Percentiles rank a stretch among this genome's conserved stretches.
phyloP scores from a whole-genome alignment of 1,140 invertebrate species.

The Metaphire vulgaris region DNA sequence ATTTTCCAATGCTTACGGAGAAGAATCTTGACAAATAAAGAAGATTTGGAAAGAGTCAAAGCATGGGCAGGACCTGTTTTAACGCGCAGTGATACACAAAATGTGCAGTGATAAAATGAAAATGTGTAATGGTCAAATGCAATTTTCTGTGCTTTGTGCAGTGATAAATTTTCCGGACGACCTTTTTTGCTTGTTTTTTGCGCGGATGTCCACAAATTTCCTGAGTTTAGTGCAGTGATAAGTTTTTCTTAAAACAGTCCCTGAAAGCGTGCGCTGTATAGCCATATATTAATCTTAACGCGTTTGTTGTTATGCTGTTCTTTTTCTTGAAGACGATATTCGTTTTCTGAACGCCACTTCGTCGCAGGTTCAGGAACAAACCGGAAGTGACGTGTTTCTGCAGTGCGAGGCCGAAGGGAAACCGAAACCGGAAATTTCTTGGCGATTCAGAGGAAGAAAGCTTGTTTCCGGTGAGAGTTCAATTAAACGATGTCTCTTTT shows the following conservation, averaged over 20 bases:
- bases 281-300: neutral
- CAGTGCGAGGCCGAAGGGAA: neutral
- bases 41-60: no score
- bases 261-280: neutral
- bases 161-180: no score
- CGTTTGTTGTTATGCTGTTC: neutral
- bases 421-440: constrained; percentile 6
- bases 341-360: neutral
- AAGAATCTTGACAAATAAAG: no score
- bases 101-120: no score
- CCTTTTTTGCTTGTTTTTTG: no score
- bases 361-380: neutral
- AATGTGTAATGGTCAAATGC: no score
- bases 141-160: no score
- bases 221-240: no score
- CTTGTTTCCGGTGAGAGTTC: neutral
- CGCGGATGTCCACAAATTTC: neutral
- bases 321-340: neutral
- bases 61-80: no score
- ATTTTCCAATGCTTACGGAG: no score
- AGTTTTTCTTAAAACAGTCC: no score
- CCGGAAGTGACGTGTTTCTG: neutral
- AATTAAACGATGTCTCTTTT: neutral
- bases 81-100: no score
- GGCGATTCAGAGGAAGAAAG: constrained; percentile 5